These are phyloP conservation scores for Rhinoptilus africanus DNA, from an alignment of 2,113 vertebrate genomes.

Conservation along the genomic window DNA sequence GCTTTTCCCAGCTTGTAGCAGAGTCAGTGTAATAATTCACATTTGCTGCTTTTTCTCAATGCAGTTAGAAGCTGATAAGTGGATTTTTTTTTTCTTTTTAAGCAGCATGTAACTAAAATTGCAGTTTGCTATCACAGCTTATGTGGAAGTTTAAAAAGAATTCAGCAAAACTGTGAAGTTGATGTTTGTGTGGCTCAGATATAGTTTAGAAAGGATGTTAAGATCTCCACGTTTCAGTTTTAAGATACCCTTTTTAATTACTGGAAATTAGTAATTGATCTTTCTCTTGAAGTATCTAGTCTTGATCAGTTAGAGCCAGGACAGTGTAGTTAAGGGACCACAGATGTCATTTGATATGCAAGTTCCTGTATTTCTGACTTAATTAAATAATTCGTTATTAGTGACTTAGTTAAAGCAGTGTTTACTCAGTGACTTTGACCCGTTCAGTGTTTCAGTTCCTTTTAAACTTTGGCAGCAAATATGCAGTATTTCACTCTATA, in stretches of 20 bases:
- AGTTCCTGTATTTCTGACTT: conserved; percentile 11
- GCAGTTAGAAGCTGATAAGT: not conserved
- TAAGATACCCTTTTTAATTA: not conserved
- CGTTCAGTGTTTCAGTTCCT: not conserved
- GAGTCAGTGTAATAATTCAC: not conserved
- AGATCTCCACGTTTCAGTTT: not conserved
- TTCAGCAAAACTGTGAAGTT: not conserved
- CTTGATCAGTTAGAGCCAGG: not conserved
- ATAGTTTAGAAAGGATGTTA: not conserved
- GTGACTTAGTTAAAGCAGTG: conserved; percentile 14
- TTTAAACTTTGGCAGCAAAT: conserved; percentile 29
- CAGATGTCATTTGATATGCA: not conserved
- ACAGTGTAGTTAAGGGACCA: not conserved
- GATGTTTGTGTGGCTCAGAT: not conserved
- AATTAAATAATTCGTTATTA: conserved; percentile 21
- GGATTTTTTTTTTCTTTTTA: not conserved
- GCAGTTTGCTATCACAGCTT: not conserved
- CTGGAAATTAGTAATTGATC: not conserved
- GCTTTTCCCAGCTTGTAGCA: not conserved
- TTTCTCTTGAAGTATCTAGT: not conserved
- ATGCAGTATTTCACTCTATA: not conserved
- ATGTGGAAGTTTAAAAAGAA: not conserved
- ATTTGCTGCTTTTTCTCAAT: not conserved
- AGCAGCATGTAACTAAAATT: not conserved
- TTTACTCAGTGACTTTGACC: conserved; percentile 19